These are phyloP conservation scores for Dastarcus helophoroides DNA, from an alignment of 2,888 invertebrate genomes.

Conservation along the genomic window DNA sequence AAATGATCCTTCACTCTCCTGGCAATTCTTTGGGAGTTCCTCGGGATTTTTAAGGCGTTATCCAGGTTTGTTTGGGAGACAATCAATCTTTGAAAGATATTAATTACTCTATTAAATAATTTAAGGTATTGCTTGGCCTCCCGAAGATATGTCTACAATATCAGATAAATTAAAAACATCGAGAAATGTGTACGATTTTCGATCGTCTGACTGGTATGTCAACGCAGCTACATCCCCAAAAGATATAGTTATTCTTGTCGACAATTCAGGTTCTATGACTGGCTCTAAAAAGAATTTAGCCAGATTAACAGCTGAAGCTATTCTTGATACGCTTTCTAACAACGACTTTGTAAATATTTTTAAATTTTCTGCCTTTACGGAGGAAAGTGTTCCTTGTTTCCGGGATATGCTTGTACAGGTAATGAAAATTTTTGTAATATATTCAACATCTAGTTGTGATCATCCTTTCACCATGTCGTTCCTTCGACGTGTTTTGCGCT, in stretches of 20 bases:
- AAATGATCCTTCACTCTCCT: constrained; percentile 83
- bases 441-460: constrained; percentile 3
- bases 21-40: constrained; percentile 98
- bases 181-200: constrained; percentile 84
- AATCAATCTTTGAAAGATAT: neutral
- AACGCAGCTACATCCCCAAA: constrained; percentile 96
- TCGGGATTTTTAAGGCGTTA: constrained; percentile 89
- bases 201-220: constrained; percentile 91
- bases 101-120: neutral
- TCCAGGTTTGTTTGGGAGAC: constrained; percentile 54
- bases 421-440: constrained; percentile 13
- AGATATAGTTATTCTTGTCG: constrained; percentile 88
- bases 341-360: constrained; percentile 96
- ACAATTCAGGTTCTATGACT: constrained; percentile 81
- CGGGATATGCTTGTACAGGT: constrained; percentile 83
- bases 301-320: constrained; percentile 74
- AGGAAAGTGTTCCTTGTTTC: constrained; percentile 82
- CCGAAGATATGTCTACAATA: constrained; percentile 48
- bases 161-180: constrained; percentile 62
- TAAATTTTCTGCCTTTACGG: constrained; percentile 73
- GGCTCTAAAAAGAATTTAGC: constrained; percentile 77
- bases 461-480: constrained; percentile 3
- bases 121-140: constrained; percentile 72
- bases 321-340: constrained; percentile 89
- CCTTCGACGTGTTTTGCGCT: neutral